phyloP scores from a whole-genome alignment of 2,113 vertebrate genomes.

The Haemorhous mexicanus region DNA sequence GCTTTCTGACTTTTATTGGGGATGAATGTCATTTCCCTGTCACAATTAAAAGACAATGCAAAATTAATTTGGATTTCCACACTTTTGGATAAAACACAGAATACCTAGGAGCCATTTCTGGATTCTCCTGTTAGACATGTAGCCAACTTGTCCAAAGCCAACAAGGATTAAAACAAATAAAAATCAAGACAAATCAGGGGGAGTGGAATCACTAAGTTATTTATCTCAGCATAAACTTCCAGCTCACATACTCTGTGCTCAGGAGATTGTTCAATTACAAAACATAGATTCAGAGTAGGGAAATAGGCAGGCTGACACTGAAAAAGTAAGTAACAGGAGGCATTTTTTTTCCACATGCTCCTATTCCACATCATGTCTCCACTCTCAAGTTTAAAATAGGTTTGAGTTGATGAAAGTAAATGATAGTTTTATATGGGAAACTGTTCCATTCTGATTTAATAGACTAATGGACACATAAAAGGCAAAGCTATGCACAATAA shows the following conservation, averaged over 20 bases:
- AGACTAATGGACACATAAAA: not conserved
- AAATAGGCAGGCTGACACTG: not conserved
- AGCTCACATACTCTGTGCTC: not conserved
- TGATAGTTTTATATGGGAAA: not conserved
- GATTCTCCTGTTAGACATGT: not conserved
- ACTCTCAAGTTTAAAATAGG: not conserved
- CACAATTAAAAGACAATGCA: not conserved
- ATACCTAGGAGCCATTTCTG: not conserved
- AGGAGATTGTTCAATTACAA: not conserved
- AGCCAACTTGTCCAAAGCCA: not conserved
- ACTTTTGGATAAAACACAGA: not conserved
- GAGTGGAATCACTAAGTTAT: not conserved
- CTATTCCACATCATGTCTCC: not conserved
- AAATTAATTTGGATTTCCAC: not conserved
- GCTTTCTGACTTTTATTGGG: not conserved
- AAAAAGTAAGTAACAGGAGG: not conserved
- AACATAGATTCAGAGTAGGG: not conserved
- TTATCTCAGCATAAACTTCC: not conserved
- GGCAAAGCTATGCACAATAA: not conserved
- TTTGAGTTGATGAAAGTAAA: not conserved
- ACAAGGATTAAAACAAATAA: not conserved
- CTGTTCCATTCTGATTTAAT: not conserved
- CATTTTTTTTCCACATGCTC: not conserved
- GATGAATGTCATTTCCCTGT: not conserved
- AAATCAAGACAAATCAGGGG: not conserved